phyloP scores from a whole-genome alignment of 2,797 vertebrate species.

The Novumbra hubbsi region DNA sequence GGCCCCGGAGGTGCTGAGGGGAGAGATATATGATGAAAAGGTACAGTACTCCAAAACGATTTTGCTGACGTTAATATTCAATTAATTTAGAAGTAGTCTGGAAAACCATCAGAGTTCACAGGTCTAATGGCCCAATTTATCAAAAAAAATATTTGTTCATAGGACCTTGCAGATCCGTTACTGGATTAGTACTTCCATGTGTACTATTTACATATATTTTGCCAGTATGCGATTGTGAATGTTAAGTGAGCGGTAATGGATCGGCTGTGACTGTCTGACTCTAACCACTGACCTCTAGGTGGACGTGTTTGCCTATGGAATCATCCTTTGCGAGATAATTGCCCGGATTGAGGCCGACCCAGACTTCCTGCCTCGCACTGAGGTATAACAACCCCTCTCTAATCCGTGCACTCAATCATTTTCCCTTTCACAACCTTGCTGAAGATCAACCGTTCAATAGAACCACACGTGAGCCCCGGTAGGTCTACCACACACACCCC shows the following conservation, averaged over 20 bases:
- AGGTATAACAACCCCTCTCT: slow-evolving; percentile 56
- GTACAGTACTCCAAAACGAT: slow-evolving; percentile 59
- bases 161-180: too few species aligned
- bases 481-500: neutral
- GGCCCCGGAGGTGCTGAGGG: slow-evolving; percentile 91
- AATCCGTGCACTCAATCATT: neutral
- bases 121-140: too few species aligned
- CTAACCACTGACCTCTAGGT: slow-evolving; percentile 59
- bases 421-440: neutral
- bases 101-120: too few species aligned
- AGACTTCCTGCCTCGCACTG: slow-evolving; percentile 81
- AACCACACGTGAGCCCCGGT: neutral
- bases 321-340: slow-evolving; percentile 85
- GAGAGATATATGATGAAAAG: slow-evolving; percentile 94
- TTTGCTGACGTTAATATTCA: too few species aligned
- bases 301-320: slow-evolving; percentile 83
- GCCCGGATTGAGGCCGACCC: slow-evolving; percentile 84
- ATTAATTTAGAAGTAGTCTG: too few species aligned
- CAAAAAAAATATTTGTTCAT: too few species aligned
- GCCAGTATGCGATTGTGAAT: neutral
- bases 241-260: neutral
- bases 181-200: too few species aligned
- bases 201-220: too few species aligned
- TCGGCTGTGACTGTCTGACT: neutral
- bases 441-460: too few species aligned